A percentile compares a stretch with the other conserved stretches of the same genome.
Evolutionary conservation across 2,113 vertebrate genomes (phyloP).

Genomic region (Amblyornis subalaris): DNA sequence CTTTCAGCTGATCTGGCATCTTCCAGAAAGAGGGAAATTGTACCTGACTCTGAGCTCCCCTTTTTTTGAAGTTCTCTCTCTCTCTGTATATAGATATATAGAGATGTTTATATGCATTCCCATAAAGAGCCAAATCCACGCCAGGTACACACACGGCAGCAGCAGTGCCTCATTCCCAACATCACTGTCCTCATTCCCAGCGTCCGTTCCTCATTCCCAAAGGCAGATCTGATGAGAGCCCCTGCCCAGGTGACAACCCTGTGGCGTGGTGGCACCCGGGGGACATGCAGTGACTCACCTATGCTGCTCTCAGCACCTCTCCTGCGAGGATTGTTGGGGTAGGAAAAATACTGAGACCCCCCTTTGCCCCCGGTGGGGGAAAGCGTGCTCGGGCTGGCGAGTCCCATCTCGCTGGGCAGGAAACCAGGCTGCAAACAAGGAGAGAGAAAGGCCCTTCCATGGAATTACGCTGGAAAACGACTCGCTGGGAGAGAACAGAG

Average conservation of each 20-base stretch:
- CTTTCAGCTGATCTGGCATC: neutral
- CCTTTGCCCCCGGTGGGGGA: conserved; percentile 90
- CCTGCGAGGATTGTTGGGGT: conserved; percentile 86
- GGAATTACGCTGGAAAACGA: neutral
- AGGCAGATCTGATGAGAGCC: rapidly evolving
- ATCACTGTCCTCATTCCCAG: rapidly evolving
- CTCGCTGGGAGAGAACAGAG: neutral
- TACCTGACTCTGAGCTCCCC: neutral
- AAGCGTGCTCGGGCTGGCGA: conserved; percentile 86
- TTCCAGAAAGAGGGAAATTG: neutral
- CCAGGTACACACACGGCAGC: neutral
- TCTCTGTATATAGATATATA: neutral
- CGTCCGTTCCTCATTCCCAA: neutral
- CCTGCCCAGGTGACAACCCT: neutral
- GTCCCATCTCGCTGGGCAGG: conserved; percentile 86
- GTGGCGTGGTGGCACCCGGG: rapidly evolving
- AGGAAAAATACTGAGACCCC: conserved; percentile 89
- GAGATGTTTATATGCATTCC: neutral
- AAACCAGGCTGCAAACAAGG: conserved; percentile 80
- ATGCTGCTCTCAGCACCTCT: conserved; percentile 86
- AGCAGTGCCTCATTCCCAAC: rapidly evolving
- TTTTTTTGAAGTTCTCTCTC: neutral
- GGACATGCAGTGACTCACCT: conserved; percentile 68
- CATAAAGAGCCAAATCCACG: neutral
- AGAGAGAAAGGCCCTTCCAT: neutral